Evolutionary conservation across 2,888 invertebrate species (phyloP).

Genomic region (Lottia scabra): DNA sequence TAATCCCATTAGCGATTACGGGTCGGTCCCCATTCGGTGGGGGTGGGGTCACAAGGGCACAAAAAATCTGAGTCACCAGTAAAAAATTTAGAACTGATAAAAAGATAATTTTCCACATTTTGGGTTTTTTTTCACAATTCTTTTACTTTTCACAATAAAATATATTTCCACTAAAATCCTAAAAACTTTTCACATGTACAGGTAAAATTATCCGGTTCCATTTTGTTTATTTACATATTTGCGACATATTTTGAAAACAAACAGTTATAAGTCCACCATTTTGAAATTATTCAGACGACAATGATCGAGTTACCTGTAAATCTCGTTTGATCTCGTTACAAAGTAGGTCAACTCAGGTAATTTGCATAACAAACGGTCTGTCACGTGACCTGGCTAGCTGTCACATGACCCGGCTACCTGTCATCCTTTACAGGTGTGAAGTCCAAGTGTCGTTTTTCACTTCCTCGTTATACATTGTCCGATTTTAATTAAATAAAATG

Average conservation of each 20-base stretch:
- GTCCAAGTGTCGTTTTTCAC: no score
- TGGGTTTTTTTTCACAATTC: not conserved
- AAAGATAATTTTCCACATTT: not conserved
- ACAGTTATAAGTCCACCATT: not conserved
- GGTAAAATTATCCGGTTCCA: not conserved
- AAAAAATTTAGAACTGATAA: not conserved
- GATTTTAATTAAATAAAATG: no score
- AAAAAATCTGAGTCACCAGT: not conserved
- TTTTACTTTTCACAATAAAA: not conserved
- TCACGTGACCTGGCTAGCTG: no score
- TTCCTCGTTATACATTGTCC: no score
- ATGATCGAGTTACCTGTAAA: conserved; percentile 12
- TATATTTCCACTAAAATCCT: not conserved
- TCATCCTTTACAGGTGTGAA: no score
- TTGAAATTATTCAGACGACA: not conserved
- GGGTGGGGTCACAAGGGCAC: conserved; percentile 38
- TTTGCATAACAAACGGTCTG: not conserved
- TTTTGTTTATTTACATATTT: no score
- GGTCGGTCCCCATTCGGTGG: conserved; percentile 48
- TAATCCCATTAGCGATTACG: conserved; percentile 49
- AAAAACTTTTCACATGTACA: not conserved
- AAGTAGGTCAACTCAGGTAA: conserved; percentile 10
- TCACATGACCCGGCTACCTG: no score
- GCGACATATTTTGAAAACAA: no score
- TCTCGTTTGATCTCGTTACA: conserved; percentile 30